These are phyloP conservation scores for Epizoanthus rinbou DNA, from an alignment of 92 coral and sea anemone species.

Conservation along the genomic window DNA sequence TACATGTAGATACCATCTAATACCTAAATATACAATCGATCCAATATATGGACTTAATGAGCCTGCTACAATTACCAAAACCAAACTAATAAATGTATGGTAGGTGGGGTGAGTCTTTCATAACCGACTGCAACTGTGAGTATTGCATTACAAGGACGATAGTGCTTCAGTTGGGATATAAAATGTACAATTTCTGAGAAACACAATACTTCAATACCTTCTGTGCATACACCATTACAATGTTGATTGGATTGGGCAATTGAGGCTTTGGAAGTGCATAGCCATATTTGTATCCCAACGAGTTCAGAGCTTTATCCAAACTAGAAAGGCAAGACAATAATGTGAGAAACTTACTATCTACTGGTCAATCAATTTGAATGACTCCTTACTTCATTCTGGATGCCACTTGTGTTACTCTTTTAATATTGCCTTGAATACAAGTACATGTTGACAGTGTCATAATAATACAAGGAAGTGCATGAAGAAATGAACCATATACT, in stretches of 20 bases:
- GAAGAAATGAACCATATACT: too few relatives aligned
- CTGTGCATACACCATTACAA: constrained; percentile 93
- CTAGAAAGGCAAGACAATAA: constrained; percentile 49
- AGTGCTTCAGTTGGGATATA: too few relatives aligned
- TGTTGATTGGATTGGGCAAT: constrained; percentile 90
- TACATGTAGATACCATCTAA: neutral
- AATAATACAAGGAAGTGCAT: too few relatives aligned
- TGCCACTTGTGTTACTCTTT: neutral
- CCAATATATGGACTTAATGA: neutral
- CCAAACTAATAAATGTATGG: neutral
- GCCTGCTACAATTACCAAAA: neutral
- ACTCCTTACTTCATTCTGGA: neutral
- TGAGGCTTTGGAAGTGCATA: constrained; percentile 84
- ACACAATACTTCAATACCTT: constrained; percentile 52
- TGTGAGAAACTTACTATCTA: neutral
- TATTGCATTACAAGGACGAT: too few relatives aligned
- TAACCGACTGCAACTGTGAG: too few relatives aligned
- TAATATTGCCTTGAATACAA: too few relatives aligned
- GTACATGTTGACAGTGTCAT: too few relatives aligned
- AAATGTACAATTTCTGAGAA: neutral
- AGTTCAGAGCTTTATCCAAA: constrained; percentile 91
- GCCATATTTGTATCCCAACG: constrained; percentile 92
- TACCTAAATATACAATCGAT: neutral
- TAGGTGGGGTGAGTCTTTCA: neutral
- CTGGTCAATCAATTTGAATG: neutral